Conservation (phyloP, 2,113 vertebrate genomes). For the Hassar affinis region DNA sequence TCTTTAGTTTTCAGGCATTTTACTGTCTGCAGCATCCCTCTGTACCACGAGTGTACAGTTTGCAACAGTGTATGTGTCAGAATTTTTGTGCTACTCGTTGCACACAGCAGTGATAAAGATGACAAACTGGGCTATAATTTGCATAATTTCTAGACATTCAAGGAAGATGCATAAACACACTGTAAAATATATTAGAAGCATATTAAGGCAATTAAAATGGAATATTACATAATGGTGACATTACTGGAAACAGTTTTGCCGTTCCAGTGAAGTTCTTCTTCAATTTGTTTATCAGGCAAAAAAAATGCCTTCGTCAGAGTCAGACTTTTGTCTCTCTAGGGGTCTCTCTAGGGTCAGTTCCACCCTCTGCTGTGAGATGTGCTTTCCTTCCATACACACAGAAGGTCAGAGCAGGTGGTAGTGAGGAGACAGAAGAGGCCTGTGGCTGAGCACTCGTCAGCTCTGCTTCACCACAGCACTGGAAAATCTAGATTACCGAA, state of each 20-base stretch:
- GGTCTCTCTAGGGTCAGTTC: not conserved
- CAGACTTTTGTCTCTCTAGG: not conserved
- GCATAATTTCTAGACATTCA: conserved; percentile 65
- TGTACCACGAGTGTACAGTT: conserved; percentile 27
- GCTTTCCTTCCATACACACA: conserved; percentile 14
- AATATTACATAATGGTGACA: conserved; percentile 50
- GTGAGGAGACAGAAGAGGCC: conserved; percentile 14
- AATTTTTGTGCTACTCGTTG: conserved; percentile 50
- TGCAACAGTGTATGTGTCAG: conserved; percentile 35
- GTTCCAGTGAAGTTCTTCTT: conserved; percentile 11
- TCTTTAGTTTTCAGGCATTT: conserved; percentile 19
- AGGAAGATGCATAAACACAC: conserved; percentile 63
- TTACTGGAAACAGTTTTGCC: conserved; percentile 18
- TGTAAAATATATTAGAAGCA: conserved; percentile 62
- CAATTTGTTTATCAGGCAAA: not conserved
- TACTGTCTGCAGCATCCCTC: conserved; percentile 44
- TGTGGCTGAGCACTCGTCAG: not conserved
- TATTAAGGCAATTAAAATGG: conserved; percentile 70
- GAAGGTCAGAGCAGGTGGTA: conserved; percentile 24
- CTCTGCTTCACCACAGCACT: conserved; percentile 82
- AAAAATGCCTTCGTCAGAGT: conserved; percentile 1
- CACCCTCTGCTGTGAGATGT: not conserved
- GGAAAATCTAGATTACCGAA: conserved; percentile 85
- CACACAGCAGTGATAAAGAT: conserved; percentile 36
- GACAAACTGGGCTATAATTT: conserved; percentile 50